A percentile compares a stretch with the other conserved stretches of the same genome.
phyloP scores from a whole-genome alignment of 2,113 vertebrate species.

The Trochalopteron elliotii region DNA sequence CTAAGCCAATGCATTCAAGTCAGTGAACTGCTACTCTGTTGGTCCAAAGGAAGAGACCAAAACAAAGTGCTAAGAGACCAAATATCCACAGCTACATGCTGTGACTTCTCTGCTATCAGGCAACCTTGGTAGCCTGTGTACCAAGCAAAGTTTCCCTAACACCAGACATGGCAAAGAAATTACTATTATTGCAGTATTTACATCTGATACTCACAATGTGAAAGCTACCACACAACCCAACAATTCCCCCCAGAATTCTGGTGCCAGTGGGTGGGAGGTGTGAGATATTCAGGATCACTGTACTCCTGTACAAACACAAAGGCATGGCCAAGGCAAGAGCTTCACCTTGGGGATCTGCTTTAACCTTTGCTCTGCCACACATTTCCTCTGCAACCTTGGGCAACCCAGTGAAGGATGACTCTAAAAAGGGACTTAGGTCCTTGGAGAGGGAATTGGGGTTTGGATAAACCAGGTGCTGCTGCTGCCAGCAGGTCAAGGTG shows the following conservation, averaged over 20 bases:
- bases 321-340: background rate
- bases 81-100: background rate
- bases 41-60: background rate
- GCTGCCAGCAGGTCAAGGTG: background rate
- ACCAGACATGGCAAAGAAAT: background rate
- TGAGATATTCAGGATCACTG: background rate
- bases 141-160: background rate
- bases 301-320: background rate
- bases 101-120: background rate
- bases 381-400: background rate
- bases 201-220: background rate
- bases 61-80: background rate
- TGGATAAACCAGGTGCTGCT: background rate
- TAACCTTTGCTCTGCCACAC: background rate
- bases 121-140: background rate
- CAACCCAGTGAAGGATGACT: background rate
- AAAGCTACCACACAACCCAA: background rate
- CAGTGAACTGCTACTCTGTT: background rate
- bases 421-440: background rate
- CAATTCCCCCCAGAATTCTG: background rate
- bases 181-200: background rate
- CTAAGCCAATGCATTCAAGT: background rate
- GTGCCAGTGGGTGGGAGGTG: background rate
- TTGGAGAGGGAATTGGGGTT: background rate
- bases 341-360: background rate